These are phyloP conservation scores for Tragulus kanchil DNA, from an alignment of 2,113 vertebrate genomes.

Conservation along the genomic window DNA sequence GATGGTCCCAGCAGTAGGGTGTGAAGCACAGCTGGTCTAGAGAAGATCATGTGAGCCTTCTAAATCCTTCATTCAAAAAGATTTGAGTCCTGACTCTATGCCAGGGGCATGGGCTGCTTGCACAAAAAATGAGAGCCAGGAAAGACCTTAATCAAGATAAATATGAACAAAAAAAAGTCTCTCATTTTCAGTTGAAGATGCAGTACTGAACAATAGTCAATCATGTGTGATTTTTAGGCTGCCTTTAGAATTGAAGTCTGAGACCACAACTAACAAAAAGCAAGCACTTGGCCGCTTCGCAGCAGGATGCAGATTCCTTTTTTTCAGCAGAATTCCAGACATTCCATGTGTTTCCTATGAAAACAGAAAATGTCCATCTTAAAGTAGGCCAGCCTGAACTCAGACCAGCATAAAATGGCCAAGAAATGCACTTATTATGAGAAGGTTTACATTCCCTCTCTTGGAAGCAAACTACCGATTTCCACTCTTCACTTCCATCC, in stretches of 20 bases:
- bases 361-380: conserved; percentile 81
- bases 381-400: conserved; percentile 76
- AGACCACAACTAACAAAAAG: conserved; percentile 74
- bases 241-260: conserved; percentile 82
- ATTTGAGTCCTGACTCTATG: neutral
- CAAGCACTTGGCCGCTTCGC: conserved; percentile 80
- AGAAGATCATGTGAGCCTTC: neutral
- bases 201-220: conserved; percentile 74
- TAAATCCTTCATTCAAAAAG: conserved; percentile 27
- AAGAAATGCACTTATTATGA: neutral
- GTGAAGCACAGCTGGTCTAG: neutral
- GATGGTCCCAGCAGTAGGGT: neutral
- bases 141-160: too few species aligned
- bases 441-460: conserved; percentile 12
- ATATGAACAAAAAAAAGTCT: too few species aligned
- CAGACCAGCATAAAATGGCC: conserved; percentile 53
- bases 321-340: conserved; percentile 87
- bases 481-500: neutral
- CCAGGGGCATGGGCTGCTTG: too few species aligned
- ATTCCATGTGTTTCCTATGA: conserved; percentile 86
- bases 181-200: conserved; percentile 36
- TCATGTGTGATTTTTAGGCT: conserved; percentile 72
- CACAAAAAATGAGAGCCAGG: too few species aligned
- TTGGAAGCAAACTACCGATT: neutral
- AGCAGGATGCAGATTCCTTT: conserved; percentile 85